Evolutionary conservation across 2,113 vertebrate species (phyloP).

Genomic region (Tachysurus fulvidraco): DNA sequence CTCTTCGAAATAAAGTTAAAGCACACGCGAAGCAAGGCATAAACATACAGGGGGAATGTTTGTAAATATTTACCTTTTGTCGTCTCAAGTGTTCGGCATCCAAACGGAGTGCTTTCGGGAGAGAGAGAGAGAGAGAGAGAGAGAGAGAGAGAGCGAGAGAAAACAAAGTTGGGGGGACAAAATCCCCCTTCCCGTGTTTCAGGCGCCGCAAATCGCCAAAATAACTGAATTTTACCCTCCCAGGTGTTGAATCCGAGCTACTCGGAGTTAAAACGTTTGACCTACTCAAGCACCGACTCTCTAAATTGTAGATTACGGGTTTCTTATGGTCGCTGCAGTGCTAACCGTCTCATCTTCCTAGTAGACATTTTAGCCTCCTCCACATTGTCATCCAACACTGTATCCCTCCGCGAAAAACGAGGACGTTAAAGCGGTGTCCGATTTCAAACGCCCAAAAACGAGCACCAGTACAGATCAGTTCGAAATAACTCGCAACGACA

Average conservation of each 20-base stretch:
- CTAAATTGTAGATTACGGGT: constrained; percentile 32
- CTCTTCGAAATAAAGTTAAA: constrained; percentile 42
- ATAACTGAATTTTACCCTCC: not conserved
- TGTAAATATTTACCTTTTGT: constrained; percentile 53
- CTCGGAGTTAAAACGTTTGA: not conserved
- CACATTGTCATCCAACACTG: constrained; percentile 75
- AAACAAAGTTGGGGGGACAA: constrained; percentile 76
- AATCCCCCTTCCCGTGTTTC: constrained; percentile 71
- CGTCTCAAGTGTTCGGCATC: constrained; percentile 68
- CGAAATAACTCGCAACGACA: not conserved
- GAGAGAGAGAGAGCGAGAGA: constrained; percentile 61
- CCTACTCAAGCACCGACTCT: not conserved
- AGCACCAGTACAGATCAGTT: not conserved
- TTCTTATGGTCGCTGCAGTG: constrained; percentile 62
- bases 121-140: constrained; percentile 61
- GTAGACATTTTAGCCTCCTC: constrained; percentile 82
- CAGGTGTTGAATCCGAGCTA: constrained; percentile 11
- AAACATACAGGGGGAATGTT: not conserved
- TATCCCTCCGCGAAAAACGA: constrained; percentile 75
- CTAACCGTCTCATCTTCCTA: constrained; percentile 75
- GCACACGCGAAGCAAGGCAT: not conserved
- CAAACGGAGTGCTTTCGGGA: constrained; percentile 61
- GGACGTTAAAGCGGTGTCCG: constrained; percentile 71
- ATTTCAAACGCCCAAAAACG: constrained; percentile 63
- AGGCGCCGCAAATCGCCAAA: constrained; percentile 48